phyloP scores from a whole-genome alignment of 2,797 vertebrate genomes.

The Cottoperca gobio region DNA sequence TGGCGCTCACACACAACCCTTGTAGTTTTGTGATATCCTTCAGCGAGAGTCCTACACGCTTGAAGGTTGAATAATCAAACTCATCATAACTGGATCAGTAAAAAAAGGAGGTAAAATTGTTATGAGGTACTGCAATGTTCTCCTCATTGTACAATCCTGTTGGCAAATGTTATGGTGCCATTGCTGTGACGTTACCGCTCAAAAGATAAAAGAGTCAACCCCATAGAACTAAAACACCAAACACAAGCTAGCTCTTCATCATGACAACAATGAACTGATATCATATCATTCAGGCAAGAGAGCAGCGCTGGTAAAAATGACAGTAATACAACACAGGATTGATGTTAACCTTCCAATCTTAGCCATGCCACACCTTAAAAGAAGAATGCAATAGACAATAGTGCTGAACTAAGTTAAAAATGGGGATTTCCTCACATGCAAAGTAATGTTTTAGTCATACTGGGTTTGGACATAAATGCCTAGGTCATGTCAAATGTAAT shows the following conservation, averaged over 20 bases:
- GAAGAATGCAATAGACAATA: constrained; percentile 10
- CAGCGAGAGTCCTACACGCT: constrained; percentile 76
- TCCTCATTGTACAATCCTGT: constrained; percentile 72
- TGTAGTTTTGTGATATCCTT: constrained; percentile 78
- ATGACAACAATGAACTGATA: constrained; percentile 41
- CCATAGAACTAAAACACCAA: constrained; percentile 83
- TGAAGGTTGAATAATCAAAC: constrained; percentile 73
- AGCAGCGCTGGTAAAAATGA: constrained; percentile 23
- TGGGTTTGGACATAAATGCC: constrained; percentile 12
- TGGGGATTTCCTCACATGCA: constrained; percentile 9
- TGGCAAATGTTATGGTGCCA: constrained; percentile 84
- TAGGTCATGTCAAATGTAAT: not conserved
- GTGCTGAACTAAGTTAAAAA: constrained; percentile 10
- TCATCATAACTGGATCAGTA: constrained; percentile 69
- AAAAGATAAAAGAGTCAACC: constrained; percentile 99
- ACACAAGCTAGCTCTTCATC: constrained; percentile 50
- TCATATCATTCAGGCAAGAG: constrained; percentile 43
- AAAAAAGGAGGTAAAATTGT: constrained; percentile 64
- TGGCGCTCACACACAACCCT: constrained; percentile 72
- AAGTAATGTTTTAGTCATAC: constrained; percentile 5
- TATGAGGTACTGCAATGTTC: constrained; percentile 65
- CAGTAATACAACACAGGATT: constrained; percentile 26
- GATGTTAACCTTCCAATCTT: constrained; percentile 8
- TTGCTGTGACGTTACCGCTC: constrained; percentile 99
- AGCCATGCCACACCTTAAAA: constrained; percentile 17